phyloP scores from a whole-genome alignment of 2,797 vertebrate genomes.

The Varecia variegata region DNA sequence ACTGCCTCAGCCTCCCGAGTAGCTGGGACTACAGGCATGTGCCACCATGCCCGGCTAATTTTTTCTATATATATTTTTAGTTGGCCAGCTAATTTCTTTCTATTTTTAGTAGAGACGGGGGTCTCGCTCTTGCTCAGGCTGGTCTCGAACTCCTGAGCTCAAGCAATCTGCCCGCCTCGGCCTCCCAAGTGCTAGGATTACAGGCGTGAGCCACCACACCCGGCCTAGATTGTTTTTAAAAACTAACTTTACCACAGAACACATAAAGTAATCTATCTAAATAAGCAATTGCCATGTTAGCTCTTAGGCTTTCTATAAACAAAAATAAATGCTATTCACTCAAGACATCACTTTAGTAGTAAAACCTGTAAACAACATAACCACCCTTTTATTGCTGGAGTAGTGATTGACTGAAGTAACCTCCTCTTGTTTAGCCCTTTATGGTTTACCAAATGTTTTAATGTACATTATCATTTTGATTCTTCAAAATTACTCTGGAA shows the following conservation, averaged over 20 bases:
- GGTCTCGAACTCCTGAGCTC: too few relatives aligned
- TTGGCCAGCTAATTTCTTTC: too few relatives aligned
- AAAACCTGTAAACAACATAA: background rate
- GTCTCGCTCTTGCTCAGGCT: too few relatives aligned
- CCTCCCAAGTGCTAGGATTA: too few relatives aligned
- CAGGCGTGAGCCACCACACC: too few relatives aligned
- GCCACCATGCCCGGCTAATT: too few relatives aligned
- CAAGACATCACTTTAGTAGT: background rate
- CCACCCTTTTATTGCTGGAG: background rate
- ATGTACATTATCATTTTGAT: background rate
- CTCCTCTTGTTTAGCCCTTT: background rate
- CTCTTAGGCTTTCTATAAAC: slow-evolving; percentile 8
- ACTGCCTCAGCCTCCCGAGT: too few relatives aligned
- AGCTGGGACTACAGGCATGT: too few relatives aligned
- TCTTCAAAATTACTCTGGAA: background rate
- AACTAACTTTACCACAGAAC: slow-evolving; percentile 8
- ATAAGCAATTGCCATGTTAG: background rate
- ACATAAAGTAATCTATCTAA: background rate
- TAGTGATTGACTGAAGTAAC: background rate
- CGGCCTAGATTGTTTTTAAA: background rate
- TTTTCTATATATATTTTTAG: too few relatives aligned
- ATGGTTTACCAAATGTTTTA: background rate
- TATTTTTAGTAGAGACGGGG: too few relatives aligned
- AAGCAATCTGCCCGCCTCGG: too few relatives aligned
- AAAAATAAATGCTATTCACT: background rate